A percentile compares a stretch with the other conserved stretches of the same genome.
Evolutionary conservation across 2,888 invertebrate species (phyloP).

Genomic region (Pachycephus smyrnensis): DNA sequence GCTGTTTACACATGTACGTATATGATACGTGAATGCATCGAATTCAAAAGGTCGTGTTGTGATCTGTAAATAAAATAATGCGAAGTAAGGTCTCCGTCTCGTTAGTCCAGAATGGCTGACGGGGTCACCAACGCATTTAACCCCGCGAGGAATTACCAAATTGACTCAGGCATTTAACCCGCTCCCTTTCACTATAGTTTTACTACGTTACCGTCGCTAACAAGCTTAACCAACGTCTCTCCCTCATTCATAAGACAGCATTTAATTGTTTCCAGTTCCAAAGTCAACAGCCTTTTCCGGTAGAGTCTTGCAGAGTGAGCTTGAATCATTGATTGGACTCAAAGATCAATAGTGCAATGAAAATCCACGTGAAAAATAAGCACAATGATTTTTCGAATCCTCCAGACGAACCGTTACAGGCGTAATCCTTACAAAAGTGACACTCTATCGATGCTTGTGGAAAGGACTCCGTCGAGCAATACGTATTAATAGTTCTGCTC

Average conservation of each 20-base stretch:
- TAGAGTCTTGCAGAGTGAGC: neutral
- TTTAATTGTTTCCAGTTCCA: constrained; percentile 49
- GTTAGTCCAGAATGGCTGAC: constrained; percentile 29
- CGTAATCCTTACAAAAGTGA: constrained; percentile 47
- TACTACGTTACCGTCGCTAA: neutral
- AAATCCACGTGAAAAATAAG: neutral
- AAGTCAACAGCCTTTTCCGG: constrained; percentile 57
- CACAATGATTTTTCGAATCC: neutral
- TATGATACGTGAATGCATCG: neutral
- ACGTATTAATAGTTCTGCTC: constrained; percentile 37
- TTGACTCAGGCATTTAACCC: constrained; percentile 60
- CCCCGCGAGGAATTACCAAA: constrained; percentile 57
- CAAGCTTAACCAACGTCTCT: constrained; percentile 1
- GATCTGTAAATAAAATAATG: constrained; percentile 30
- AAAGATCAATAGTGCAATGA: neutral
- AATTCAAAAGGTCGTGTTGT: neutral
- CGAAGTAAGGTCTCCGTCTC: constrained; percentile 42
- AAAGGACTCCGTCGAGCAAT: constrained; percentile 43
- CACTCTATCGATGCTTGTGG: constrained; percentile 48
- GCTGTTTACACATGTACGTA: neutral
- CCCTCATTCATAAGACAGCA: constrained; percentile 46
- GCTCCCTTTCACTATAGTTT: constrained; percentile 32
- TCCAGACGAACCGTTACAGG: constrained; percentile 41
- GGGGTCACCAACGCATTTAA: constrained; percentile 59
- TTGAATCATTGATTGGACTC: neutral